Evolutionary conservation across 2,113 vertebrate species (phyloP).

Genomic region (Dromiciops gliroides): DNA sequence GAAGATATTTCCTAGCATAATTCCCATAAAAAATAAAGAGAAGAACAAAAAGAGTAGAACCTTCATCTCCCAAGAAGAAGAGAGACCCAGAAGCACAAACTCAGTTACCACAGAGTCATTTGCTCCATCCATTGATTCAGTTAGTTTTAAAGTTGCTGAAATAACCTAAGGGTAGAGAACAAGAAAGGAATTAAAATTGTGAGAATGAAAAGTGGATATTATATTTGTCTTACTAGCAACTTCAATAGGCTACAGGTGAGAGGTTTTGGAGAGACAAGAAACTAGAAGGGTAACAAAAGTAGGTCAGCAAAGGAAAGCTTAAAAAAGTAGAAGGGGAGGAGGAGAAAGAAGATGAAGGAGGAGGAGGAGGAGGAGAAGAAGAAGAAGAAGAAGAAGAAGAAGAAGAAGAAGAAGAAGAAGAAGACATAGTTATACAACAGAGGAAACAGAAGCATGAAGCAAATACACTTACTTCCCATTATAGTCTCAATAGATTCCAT

Average conservation of each 20-base stretch:
- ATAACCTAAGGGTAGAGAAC: conserved; percentile 35
- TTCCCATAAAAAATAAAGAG: conserved; percentile 61
- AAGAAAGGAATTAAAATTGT: conserved; percentile 21
- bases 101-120: conserved; percentile 64
- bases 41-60: conserved; percentile 67
- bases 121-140: conserved; percentile 61
- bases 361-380: background rate
- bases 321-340: background rate
- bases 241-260: background rate
- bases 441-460: background rate
- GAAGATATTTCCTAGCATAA: conserved; percentile 74
- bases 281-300: background rate
- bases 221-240: background rate
- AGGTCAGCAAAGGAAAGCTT: background rate
- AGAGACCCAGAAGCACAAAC: conserved; percentile 74
- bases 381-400: background rate
- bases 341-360: no score
- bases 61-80: conserved; percentile 54
- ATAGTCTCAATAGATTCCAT: background rate
- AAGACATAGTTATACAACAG: background rate
- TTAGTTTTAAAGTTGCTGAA: conserved; percentile 12
- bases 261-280: background rate
- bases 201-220: background rate
- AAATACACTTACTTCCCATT: background rate
- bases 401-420: no score